A percentile compares a stretch with the other conserved stretches of the same genome.
phyloP scores from a whole-genome alignment of 2,888 invertebrate species.

The Trypoxylon attenuatum region DNA sequence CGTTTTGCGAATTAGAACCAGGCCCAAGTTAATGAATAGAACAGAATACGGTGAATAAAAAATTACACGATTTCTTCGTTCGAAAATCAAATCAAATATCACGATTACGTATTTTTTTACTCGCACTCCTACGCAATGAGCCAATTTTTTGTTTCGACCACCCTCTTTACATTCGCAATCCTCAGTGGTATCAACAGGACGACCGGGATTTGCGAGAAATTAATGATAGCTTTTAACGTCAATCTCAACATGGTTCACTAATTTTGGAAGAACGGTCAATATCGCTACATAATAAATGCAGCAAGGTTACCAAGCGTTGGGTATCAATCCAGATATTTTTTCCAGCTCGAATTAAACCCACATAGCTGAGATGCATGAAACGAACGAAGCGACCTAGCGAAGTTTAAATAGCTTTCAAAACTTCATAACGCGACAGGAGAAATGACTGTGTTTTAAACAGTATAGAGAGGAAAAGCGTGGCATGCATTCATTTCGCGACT shows the following conservation, averaged over 20 bases:
- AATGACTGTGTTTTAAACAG: conserved; percentile 26
- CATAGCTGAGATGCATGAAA: neutral
- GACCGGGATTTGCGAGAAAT: too few relatives aligned
- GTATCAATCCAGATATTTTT: conserved; percentile 18
- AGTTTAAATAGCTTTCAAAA: conserved; percentile 43
- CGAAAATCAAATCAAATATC: neutral
- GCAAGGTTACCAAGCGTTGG: too few relatives aligned
- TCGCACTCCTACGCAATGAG: conserved; percentile 17
- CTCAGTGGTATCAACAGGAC: too few relatives aligned
- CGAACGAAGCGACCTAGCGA: conserved; percentile 5
- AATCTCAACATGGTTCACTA: too few relatives aligned
- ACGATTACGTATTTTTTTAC: neutral
- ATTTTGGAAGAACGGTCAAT: too few relatives aligned
- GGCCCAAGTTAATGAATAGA: neutral
- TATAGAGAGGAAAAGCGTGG: neutral
- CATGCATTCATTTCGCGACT: neutral
- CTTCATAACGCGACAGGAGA: conserved; percentile 9
- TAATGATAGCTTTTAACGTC: too few relatives aligned
- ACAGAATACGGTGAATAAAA: conserved; percentile 2
- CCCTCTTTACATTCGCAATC: too few relatives aligned
- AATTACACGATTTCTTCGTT: conserved; percentile 19
- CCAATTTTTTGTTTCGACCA: too few relatives aligned
- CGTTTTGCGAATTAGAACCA: neutral
- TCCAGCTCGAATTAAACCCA: conserved; percentile 32
- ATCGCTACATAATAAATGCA: too few relatives aligned